Evolutionary conservation across 1,140 invertebrate genomes (phyloP), one percentile per base, ranked within the genome.

Genomic region (Ceratina australensis): DNA sequence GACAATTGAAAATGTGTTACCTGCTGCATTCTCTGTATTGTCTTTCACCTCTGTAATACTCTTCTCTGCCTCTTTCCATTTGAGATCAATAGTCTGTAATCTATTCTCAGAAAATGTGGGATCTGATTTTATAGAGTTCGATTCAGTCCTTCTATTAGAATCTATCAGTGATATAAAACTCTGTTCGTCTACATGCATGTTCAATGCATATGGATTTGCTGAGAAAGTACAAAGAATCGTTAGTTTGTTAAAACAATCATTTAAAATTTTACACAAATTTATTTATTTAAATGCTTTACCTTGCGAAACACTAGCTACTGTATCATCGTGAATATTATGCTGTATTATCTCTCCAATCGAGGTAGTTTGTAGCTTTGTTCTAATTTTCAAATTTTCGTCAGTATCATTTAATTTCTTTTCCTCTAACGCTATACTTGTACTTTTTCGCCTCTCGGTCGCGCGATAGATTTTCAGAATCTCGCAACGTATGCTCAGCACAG

Each of bases 381-480:
- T 10, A 5, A 5, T 26, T 22, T 69, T 64, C 13, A 26, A 24
- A 1, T 56, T 22, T 12, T 60, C 50, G 16, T 54, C 50, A 5
- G 0, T 15, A 18, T 64, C 18, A 18, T 47, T 65, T 5, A 61
- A n/a, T 28, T 61, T 49, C 13, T 26, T 67, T 22, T 52, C 20
- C n/a, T 61, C 68, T 22, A 64, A 80, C 12, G 15, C 3, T 42
- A 52, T 13, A 22, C 26, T 83, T 52, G 18, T 63, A 20, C 15
- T 47, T 71, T 81, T 84, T 52, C 79, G 78, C 42, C 74, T 80
- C 52, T 69, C 60, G 13, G 69, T 85, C 10, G 77, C 69, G 16
- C 75, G 5, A 66, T 89, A 90, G 63, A 81, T 73, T 59, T 86
- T 87, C 0, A 88, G 77, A 76, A 91, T 91, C 75, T 90, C 88